Evolutionary conservation across 2,888 invertebrate genomes (phyloP).

Genomic region (Xestoiulus laeticollis): DNA sequence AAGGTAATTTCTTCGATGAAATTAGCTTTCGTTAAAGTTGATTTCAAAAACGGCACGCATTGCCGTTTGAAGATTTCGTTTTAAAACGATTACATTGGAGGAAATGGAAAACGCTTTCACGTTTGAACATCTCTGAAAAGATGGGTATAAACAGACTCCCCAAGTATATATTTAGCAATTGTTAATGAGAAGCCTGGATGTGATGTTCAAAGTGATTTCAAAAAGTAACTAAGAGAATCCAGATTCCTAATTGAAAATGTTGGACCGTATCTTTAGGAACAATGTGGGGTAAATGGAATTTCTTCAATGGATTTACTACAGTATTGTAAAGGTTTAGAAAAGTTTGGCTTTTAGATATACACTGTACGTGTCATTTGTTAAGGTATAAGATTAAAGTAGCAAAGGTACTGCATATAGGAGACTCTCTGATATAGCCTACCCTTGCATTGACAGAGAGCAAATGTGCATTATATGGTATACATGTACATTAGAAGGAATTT

Average conservation of each 20-base stretch:
- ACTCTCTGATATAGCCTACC: too few species aligned
- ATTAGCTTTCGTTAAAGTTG: constrained; percentile 10
- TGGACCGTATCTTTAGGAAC: not conserved
- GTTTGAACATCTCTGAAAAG: not conserved
- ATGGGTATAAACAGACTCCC: not conserved
- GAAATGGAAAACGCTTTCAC: constrained; percentile 29
- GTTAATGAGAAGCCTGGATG: not conserved
- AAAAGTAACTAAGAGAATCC: not conserved
- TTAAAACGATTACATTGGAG: constrained; percentile 6
- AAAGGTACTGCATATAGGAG: too few species aligned
- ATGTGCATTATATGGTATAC: too few species aligned
- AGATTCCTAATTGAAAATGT: constrained; percentile 31
- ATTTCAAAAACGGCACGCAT: not conserved
- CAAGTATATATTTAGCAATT: not conserved
- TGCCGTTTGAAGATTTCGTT: not conserved
- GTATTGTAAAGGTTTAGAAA: too few species aligned
- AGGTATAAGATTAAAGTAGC: too few species aligned
- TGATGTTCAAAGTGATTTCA: constrained; percentile 6
- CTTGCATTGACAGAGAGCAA: too few species aligned
- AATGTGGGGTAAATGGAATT: not conserved
- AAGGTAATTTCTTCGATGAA: not conserved
- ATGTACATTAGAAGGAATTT: too few species aligned
- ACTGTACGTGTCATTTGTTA: not conserved
- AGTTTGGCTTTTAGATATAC: not conserved
- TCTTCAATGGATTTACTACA: not conserved